Base-by-base conservation (phyloP, 1,140 invertebrate species). In the Nasonia longicornis region DNA sequence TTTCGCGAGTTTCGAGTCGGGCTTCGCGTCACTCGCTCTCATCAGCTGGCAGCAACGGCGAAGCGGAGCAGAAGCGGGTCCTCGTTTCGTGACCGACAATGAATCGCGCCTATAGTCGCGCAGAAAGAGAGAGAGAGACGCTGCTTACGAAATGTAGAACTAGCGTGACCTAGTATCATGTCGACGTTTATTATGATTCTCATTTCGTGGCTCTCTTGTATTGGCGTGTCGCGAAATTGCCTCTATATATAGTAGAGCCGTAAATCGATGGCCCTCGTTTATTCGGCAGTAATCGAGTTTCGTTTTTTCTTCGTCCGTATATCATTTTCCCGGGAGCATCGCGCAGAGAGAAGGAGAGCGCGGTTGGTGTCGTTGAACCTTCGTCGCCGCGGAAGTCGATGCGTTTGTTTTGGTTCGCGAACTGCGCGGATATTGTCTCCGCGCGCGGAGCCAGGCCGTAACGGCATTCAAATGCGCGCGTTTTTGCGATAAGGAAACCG, bases 41-140 rank as follows among this genome's bases (percentile, higher is more conserved):
- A 12, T 48, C 45, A 48, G 45, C 45, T 48, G 45, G 45, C 45
- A 58, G 52, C 3, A 58, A 20, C 16, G 14, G 16, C 3, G 14
- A 16, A 52, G 4, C 2, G 16, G 48, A 58, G 45, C 42, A 78
- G 35, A 26, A 78, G 45, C 77, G 67, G 67, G 42, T 79, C 69
- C 77, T 72, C 77, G 77, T 79, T 79, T 79, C 77, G 69, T 72
- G 77, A 79, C 70, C 69, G 77, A 79, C 12, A 22, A 69, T 69
- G 67, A 45, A 45, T n/a, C 22, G 29, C 45, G 26, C 58, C 12
- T 38, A 31, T n/a, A 66, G 10, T 26, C 14, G 52, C n/a, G 58
- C 74, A 70, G 66, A 42, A 11, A 35, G 64, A 45, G 45, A 48
- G 45, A 42, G 52, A 58, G 16, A 58, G 20, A 58, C 16, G 69